Evolutionary conservation across 1,140 invertebrate species (phyloP).

Genomic region (Drosophila lacteicornis): DNA sequence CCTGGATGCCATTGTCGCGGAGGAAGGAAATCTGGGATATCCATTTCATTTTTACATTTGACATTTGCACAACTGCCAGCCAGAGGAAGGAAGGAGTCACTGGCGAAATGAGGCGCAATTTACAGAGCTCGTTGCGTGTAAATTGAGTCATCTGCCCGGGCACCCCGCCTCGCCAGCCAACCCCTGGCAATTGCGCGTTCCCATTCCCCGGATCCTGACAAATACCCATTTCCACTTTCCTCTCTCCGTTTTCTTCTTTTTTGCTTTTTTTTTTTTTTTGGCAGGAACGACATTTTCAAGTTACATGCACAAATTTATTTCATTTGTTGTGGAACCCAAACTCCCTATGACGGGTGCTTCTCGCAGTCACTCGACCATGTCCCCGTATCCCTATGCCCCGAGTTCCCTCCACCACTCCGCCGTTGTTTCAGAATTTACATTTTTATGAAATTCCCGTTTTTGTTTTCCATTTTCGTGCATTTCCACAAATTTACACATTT

Average conservation of each 20-base stretch:
- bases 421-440: slow-evolving; percentile 57
- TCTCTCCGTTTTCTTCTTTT: slow-evolving; percentile 32
- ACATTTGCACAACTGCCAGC: slow-evolving; percentile 75
- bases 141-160: slow-evolving; percentile 78
- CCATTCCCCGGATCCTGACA: slow-evolving; percentile 14
- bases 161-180: slow-evolving; percentile 43
- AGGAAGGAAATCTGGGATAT: slow-evolving; percentile 37
- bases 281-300: slow-evolving; percentile 74
- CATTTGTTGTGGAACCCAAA: slow-evolving; percentile 53
- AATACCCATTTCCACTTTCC: slow-evolving; percentile 40
- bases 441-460: slow-evolving; percentile 59
- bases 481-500: slow-evolving; percentile 81
- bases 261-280: slow-evolving; percentile 36
- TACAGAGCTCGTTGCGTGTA: slow-evolving; percentile 80
- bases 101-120: slow-evolving; percentile 79
- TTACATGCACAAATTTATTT: slow-evolving; percentile 74
- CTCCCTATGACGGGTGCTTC: slow-evolving; percentile 12
- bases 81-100: slow-evolving; percentile 79
- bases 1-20: slow-evolving; percentile 6
- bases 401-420: slow-evolving; percentile 11
- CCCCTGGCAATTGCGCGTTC: slow-evolving; percentile 18
- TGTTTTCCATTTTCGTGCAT: slow-evolving; percentile 43
- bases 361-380: slow-evolving; percentile 50
- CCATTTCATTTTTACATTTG: slow-evolving; percentile 63
- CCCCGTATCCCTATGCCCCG: slow-evolving; percentile 41